Evolutionary conservation across 2,797 vertebrate species (phyloP), one percentile per base, ranked within the genome.

Genomic region (Danio kyathit): DNA sequence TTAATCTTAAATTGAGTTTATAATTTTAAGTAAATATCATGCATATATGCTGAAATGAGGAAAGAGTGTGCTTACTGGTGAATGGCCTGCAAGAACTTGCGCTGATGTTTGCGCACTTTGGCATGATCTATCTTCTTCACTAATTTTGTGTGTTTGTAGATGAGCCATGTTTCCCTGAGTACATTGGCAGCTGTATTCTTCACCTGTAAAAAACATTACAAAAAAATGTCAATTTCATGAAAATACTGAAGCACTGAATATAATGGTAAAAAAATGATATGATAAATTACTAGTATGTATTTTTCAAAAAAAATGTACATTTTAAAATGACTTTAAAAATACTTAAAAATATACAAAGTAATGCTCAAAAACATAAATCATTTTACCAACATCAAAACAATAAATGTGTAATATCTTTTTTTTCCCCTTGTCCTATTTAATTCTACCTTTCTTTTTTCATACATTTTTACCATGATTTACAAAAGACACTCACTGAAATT

Each of bases 11-110:
- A 16, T 51, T 56, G 13, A 21, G 44, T 11, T 79, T 43, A 11
- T 41, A 11, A n/a, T 11, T 6, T n/a, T 67, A 0, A 51, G 61
- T 21, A 70, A 70, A 49, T 10, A 40, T 3, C 60, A 41, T 21
- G 65, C 54, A 41, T 21, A 51, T 51, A 60, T 6, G 40, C 29
- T 43, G 57, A 52, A 63, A 19, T 49, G 29, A 49, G 46, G 38
- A 52, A 63, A 56, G 6, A 54, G 46, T 41, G 56, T 83, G 97
- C 97, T 98, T 96, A 98, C 97, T 98, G 97, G 95, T 98, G 97
- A 92, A 98, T 98, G 94, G 97, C 97, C 95, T 98, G 97, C 88
- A 99, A 96, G 95, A 98, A 99, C 96, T 99, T 98, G 95, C 97
- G 97, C 94, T 98, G 97, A 95, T 99, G 97, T 95, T 96, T 99